Evolutionary conservation across 2,113 vertebrate genomes (phyloP).

Genomic region (Siniperca chuatsi): DNA sequence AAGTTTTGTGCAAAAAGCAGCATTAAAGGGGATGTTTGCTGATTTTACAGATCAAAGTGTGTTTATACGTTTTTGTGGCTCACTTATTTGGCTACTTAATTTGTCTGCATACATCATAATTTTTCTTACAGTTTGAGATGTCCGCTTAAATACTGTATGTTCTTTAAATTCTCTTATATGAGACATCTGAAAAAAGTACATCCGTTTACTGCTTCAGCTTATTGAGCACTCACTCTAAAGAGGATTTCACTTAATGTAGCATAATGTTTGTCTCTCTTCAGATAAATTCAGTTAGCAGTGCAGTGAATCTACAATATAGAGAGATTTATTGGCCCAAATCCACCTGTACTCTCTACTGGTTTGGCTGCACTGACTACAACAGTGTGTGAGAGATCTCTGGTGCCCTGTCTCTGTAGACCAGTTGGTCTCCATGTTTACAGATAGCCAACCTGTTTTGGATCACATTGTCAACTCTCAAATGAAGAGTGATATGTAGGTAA

Average conservation of each 20-base stretch:
- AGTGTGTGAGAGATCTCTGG: conserved; percentile 57
- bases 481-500: not conserved
- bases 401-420: conserved; percentile 68
- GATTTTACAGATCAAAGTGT: not conserved
- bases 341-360: conserved; percentile 11
- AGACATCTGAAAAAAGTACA: not conserved
- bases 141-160: not conserved
- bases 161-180: not conserved
- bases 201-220: not conserved
- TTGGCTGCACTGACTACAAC: not conserved
- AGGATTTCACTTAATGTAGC: not conserved
- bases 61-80: not conserved
- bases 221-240: not conserved
- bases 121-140: not conserved
- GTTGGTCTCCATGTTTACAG: conserved; percentile 6
- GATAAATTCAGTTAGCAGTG: not conserved
- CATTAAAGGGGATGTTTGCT: not conserved
- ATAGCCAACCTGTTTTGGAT: not conserved
- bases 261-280: not conserved
- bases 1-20: not conserved
- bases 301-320: not conserved
- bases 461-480: not conserved
- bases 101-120: too few species aligned
- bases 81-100: not conserved
- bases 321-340: conserved; percentile 13